Percentiles rank a stretch among this genome's conserved stretches.
Evolutionary conservation across 2,113 vertebrate species (phyloP).

Genomic region (Periophthalmus modestus): DNA sequence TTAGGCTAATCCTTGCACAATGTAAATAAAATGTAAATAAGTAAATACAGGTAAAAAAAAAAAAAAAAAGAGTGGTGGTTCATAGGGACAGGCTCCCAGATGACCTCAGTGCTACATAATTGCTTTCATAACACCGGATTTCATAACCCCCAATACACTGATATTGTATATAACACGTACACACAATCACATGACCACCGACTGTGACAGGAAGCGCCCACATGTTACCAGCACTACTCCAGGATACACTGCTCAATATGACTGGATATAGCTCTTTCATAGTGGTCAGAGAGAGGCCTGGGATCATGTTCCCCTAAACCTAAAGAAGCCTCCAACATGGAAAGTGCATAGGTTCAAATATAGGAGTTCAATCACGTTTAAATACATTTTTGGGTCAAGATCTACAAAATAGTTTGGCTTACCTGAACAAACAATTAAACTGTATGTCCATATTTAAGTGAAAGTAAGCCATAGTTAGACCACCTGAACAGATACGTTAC

Average conservation of each 20-base stretch:
- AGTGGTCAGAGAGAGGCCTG: background rate
- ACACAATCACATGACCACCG: background rate
- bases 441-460: too few relatives aligned
- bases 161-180: background rate
- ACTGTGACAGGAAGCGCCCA: background rate
- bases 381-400: too few relatives aligned
- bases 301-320: background rate
- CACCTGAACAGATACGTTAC: too few relatives aligned
- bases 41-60: conserved; percentile 1
- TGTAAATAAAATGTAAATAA: conserved; percentile 2
- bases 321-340: background rate
- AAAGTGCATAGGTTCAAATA: background rate
- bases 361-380: background rate
- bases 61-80: background rate
- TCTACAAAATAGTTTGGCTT: too few relatives aligned
- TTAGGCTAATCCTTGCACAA: background rate
- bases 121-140: conserved; percentile 19
- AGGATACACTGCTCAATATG: background rate
- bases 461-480: too few relatives aligned
- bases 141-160: background rate
- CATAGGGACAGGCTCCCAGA: conserved; percentile 3
- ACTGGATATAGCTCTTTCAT: background rate
- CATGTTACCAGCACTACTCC: background rate
- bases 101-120: background rate
- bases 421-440: too few relatives aligned